These are phyloP conservation scores for Danio aesculapii DNA, from an alignment of 2,797 vertebrate genomes.

Conservation along the genomic window DNA sequence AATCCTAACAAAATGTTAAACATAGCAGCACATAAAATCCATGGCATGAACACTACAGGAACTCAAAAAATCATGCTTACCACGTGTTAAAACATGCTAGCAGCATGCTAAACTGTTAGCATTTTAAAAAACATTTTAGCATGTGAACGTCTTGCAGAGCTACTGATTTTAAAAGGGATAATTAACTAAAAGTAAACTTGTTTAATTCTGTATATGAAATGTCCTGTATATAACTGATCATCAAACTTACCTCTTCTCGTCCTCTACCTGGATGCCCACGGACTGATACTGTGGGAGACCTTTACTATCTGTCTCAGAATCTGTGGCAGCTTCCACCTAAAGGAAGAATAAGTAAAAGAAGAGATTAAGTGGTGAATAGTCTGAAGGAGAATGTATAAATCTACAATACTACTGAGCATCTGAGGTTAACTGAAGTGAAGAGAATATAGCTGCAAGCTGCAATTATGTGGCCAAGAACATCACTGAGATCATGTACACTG, in stretches of 20 bases:
- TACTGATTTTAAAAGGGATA: not conserved
- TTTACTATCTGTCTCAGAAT: conserved; percentile 93
- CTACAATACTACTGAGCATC: not conserved
- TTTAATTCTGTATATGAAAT: not conserved
- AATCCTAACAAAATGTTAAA: no score
- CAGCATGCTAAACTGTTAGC: no score
- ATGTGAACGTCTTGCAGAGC: not conserved
- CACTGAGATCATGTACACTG: not conserved
- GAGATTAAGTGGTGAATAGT: not conserved
- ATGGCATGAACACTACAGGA: no score
- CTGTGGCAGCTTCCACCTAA: conserved; percentile 95
- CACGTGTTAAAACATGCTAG: no score
- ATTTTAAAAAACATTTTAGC: no score
- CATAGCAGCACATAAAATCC: no score
- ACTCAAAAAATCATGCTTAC: no score
- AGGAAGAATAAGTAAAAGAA: conserved; percentile 69
- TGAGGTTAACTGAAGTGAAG: not conserved
- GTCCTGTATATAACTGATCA: not conserved
- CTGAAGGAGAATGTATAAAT: not conserved
- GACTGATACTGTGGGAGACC: conserved; percentile 95
- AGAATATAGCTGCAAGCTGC: not conserved
- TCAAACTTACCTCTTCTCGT: conserved; percentile 87
- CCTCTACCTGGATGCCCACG: conserved; percentile 95
- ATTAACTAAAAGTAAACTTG: not conserved
- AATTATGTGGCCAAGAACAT: not conserved